These are phyloP conservation scores for Synanthedon vespiformis DNA, from an alignment of 2,888 invertebrate genomes.

Conservation along the genomic window DNA sequence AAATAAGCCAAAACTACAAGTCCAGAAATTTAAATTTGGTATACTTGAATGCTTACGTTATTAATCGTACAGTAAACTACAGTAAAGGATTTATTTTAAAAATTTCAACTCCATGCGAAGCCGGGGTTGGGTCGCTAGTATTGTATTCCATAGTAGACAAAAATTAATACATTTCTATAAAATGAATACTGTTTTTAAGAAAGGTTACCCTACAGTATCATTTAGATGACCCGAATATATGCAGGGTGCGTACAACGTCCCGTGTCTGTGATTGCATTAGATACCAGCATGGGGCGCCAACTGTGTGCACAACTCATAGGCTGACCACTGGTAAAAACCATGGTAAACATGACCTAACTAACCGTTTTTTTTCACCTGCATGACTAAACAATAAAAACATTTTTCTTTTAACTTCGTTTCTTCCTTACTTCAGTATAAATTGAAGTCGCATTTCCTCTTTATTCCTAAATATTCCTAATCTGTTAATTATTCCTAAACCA, in stretches of 20 bases:
- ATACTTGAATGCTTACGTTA: no score
- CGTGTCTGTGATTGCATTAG: slow-evolving; percentile 39
- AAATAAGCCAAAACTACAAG: no score
- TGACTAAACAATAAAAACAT: neutral
- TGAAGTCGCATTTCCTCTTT: no score
- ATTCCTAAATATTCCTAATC: no score
- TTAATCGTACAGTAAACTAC: no score
- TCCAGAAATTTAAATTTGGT: no score
- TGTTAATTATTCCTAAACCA: no score
- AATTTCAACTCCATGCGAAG: no score
- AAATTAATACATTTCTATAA: neutral
- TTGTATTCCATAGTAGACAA: no score
- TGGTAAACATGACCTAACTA: slow-evolving; percentile 51
- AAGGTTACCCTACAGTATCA: slow-evolving; percentile 2
- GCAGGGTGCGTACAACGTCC: slow-evolving; percentile 19
- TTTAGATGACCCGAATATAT: slow-evolving; percentile 8
- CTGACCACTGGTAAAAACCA: slow-evolving; percentile 38
- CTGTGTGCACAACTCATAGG: slow-evolving; percentile 49
- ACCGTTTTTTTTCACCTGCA: slow-evolving; percentile 35
- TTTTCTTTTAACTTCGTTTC: no score
- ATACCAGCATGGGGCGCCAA: slow-evolving; percentile 19
- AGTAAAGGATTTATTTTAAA: no score
- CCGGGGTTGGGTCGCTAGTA: no score
- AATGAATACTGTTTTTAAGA: slow-evolving; percentile 3
- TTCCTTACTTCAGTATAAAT: neutral